Evolutionary conservation across 2,888 invertebrate genomes (phyloP).

Genomic region (Cordilura impudica): DNA sequence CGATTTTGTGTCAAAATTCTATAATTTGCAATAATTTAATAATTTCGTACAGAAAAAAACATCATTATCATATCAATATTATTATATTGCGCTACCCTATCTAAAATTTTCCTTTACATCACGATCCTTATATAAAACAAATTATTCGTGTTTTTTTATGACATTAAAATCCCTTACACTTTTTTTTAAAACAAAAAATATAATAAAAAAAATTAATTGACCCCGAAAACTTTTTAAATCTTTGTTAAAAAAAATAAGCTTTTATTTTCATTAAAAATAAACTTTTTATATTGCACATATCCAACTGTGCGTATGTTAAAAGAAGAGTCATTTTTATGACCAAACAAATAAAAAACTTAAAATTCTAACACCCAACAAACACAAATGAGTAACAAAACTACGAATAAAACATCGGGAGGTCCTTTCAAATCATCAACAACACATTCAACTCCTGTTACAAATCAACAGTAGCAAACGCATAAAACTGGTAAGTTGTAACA

Average conservation of each 20-base stretch:
- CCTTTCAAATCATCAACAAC: constrained; percentile 32
- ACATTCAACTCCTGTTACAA: background rate
- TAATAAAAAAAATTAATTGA: background rate
- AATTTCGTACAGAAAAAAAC: too few species aligned
- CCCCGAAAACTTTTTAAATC: constrained; percentile 13
- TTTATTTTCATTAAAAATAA: constrained; percentile 14
- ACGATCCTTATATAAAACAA: too few species aligned
- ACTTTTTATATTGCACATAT: constrained; percentile 3
- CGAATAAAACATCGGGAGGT: constrained; percentile 36
- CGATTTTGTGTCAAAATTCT: too few species aligned
- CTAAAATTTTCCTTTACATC: too few species aligned
- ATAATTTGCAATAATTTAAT: too few species aligned
- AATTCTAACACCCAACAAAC: background rate
- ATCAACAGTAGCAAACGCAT: background rate
- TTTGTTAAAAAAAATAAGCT: background rate
- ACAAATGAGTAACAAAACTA: constrained; percentile 28
- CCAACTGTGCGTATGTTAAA: constrained; percentile 32
- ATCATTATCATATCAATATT: too few species aligned
- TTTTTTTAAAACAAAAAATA: background rate
- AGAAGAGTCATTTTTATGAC: constrained; percentile 36
- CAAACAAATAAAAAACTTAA: constrained; percentile 31
- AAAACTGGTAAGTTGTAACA: background rate
- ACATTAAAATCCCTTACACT: background rate
- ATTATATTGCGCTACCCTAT: too few species aligned
- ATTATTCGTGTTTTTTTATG: too few species aligned